Evolutionary conservation across 2,797 vertebrate species (phyloP), one percentile per base, ranked within the genome.

Genomic region (Onychomys arenicola): DNA sequence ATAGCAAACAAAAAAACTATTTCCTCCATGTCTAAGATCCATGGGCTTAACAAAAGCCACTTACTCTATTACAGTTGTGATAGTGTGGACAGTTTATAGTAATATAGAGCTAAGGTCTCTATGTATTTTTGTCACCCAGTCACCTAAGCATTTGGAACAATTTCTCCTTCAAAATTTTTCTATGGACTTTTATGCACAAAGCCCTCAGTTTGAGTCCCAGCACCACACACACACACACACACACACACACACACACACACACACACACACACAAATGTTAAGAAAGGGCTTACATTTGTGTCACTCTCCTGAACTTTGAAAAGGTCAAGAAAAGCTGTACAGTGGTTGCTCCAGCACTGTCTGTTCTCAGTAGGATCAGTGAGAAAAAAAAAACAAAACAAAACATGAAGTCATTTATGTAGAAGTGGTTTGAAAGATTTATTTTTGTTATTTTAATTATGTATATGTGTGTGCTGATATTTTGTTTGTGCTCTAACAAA

Each of bases 41-140:
- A 43, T 37, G 76, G 21, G 57, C 37, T 83, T 83, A 86, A 87
- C 86, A 89, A 2, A 73, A 17, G 37, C 16, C 63, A 81, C 52
- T 90, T 73, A 63, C 34, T 63, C 19, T 65, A 25, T 89, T 91
- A 89, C 57, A 95, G 40, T 40, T 87, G 40, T 83, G 46, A 88
- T 21, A 0, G 43, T 73, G 25, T 61, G 7, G 10, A 75, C 43
- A 91, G 10, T 73, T 88, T 89, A 8, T 63, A 88, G 85, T 37
- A 88, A 75, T 59, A 43, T 9, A 61, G 69, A 37, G 21, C n/a
- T 89, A 49, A 96, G 61, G 34, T 67, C 23, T 25, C 27, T 77
- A 82, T 71, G 5, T 90, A 95, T 6, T 52, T 78, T 49, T 90
- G 57, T 77, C 78, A 89, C 27, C 46, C 85, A 49, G 90, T 52